These are phyloP conservation scores for Hydractinia symbiolongicarpus DNA, from an alignment of 30 jellyfish, hydroid and myxozoan genomes.

Conservation along the genomic window DNA sequence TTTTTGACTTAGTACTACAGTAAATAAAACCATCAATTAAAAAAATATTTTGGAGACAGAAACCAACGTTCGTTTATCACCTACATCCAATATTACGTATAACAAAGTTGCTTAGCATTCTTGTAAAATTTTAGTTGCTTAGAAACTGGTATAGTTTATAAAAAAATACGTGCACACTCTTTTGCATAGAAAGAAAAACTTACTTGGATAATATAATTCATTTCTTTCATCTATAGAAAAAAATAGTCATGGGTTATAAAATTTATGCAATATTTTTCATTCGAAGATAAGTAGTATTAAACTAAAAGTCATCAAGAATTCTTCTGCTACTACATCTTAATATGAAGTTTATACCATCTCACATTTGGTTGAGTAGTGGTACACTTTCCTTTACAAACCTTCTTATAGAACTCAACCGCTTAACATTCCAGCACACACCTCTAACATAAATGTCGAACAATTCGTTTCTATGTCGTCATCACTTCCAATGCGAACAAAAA, in stretches of 20 bases:
- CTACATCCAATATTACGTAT: no score
- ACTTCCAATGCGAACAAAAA: conserved; percentile 86
- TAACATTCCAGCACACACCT: conserved; percentile 35
- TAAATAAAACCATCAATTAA: no score
- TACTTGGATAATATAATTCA: conserved; percentile 70
- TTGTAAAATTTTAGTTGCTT: no score
- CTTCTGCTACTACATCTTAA: no score
- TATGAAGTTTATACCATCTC: no score
- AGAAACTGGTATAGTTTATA: no score
- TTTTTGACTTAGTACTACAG: no score
- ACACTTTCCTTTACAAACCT: not conserved
- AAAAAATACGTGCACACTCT: no score
- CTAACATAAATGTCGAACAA: conserved; percentile 86
- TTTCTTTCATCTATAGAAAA: conserved; percentile 72
- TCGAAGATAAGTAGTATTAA: not conserved
- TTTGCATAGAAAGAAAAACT: not conserved
- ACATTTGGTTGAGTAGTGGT: no score
- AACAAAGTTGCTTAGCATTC: no score
- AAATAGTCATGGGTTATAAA: not conserved
- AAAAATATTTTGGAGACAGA: no score
- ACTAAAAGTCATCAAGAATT: not conserved
- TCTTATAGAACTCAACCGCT: not conserved
- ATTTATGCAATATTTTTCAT: not conserved
- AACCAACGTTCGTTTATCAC: no score
- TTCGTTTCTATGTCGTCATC: conserved; percentile 91